Conservation (phyloP, 2,113 vertebrate species). For the Diphyllodes magnificus region DNA sequence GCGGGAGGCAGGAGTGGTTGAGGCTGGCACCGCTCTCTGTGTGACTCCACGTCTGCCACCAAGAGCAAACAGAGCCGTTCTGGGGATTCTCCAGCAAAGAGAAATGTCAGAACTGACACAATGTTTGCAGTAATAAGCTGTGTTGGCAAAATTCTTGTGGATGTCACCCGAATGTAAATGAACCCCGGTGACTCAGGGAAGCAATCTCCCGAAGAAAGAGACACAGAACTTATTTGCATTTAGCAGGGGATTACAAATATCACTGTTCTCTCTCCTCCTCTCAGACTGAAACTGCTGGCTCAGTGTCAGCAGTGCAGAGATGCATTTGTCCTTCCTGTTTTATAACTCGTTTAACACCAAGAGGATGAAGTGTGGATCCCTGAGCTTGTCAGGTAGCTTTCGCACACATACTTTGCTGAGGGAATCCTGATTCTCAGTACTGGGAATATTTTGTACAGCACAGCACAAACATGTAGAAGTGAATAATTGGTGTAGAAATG, state of each 20-base stretch:
- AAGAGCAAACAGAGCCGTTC: neutral
- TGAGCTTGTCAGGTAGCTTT: neutral
- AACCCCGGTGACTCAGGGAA: constrained; percentile 30
- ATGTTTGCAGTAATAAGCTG: constrained; percentile 34
- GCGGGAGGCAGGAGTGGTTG: neutral
- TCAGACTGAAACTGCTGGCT: neutral
- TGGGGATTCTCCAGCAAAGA: neutral
- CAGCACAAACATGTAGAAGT: neutral
- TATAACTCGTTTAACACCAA: neutral
- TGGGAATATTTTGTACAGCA: neutral
- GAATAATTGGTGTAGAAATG: neutral
- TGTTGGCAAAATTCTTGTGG: constrained; percentile 39
- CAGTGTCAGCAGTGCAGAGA: neutral
- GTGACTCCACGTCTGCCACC: neutral
- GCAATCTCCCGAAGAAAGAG: constrained; percentile 9
- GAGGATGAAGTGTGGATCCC: neutral
- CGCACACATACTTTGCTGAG: neutral
- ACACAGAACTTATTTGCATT: constrained; percentile 30
- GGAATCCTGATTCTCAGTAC: neutral
- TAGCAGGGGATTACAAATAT: constrained; percentile 19
- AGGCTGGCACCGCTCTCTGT: neutral
- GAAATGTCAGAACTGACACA: constrained; percentile 47
- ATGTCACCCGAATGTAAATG: constrained; percentile 38
- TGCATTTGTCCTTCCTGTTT: neutral
- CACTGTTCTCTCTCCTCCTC: neutral